Conservation (phyloP, 1,140 invertebrate genomes). For the Saccostrea glomerata region DNA sequence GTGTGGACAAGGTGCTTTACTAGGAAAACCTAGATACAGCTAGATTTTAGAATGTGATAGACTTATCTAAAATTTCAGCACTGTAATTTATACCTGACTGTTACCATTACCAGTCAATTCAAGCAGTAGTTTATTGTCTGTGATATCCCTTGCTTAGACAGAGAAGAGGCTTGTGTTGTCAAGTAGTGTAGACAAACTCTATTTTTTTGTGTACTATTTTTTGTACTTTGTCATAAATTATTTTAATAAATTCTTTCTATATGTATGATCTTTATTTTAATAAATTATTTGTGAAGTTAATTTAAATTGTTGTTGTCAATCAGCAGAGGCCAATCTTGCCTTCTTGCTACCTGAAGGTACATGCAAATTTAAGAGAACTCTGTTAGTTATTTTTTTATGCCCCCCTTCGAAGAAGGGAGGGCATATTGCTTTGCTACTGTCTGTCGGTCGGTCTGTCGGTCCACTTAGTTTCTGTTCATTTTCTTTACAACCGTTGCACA, state of each 20-base stretch:
- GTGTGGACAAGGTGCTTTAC: not conserved
- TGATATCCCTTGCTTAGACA: not conserved
- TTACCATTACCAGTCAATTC: not conserved
- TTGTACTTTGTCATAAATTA: constrained; percentile 2
- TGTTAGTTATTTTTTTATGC: too few species aligned
- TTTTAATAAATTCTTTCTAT: constrained; percentile 9
- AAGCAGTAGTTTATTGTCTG: not conserved
- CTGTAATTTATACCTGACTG: not conserved
- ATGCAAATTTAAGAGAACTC: too few species aligned
- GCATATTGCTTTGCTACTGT: too few species aligned
- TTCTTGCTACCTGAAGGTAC: too few species aligned
- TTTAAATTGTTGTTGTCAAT: too few species aligned
- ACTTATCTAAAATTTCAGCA: not conserved
- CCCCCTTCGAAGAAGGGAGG: too few species aligned
- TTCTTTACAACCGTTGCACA: too few species aligned
- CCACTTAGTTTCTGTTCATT: too few species aligned
- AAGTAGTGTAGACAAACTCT: constrained; percentile 9
- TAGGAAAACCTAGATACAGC: not conserved
- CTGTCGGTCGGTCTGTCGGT: too few species aligned
- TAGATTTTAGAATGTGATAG: not conserved
- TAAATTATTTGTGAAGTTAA: not conserved
- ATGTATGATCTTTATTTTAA: not conserved
- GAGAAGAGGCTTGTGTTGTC: not conserved
- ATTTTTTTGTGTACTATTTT: constrained; percentile 11
- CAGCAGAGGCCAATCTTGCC: too few species aligned